Evolutionary conservation across 2,113 vertebrate genomes (phyloP).

Genomic region (Macheiramphus alcinus): DNA sequence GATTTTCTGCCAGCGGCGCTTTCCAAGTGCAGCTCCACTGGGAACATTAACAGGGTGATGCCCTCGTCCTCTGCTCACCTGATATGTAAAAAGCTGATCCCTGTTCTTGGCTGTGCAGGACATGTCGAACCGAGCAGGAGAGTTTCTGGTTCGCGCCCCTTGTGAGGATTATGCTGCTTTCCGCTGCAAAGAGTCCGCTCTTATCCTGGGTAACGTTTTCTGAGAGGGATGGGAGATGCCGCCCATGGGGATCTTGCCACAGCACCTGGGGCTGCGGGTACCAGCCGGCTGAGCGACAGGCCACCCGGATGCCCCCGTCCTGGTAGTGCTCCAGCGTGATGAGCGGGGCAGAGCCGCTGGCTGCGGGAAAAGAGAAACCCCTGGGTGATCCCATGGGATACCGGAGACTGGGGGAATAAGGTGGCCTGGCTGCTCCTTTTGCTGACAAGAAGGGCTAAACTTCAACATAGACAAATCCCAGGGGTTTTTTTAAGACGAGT

Average conservation of each 20-base stretch:
- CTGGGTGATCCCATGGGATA: rapidly evolving
- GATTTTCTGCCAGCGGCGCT: rapidly evolving
- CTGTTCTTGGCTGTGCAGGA: neutral
- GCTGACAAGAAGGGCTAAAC: neutral
- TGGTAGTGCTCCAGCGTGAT: neutral
- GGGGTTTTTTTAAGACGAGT: rapidly evolving
- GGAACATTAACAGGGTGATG: rapidly evolving
- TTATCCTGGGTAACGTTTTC: neutral
- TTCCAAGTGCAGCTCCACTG: rapidly evolving
- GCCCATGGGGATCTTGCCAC: neutral
- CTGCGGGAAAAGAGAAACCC: neutral
- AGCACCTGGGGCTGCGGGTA: neutral
- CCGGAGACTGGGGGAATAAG: rapidly evolving
- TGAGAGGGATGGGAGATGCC: neutral
- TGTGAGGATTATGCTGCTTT: neutral
- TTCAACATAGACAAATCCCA: neutral
- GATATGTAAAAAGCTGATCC: neutral
- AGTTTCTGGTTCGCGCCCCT: neutral
- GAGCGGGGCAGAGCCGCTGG: neutral
- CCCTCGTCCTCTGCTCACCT: neutral
- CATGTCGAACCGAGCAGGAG: neutral
- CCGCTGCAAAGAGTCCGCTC: neutral
- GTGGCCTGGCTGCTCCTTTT: neutral
- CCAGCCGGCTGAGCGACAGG: neutral
- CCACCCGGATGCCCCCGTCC: neutral